Conservation (phyloP, 2,113 vertebrate species). For the Oxyura jamaicensis region DNA sequence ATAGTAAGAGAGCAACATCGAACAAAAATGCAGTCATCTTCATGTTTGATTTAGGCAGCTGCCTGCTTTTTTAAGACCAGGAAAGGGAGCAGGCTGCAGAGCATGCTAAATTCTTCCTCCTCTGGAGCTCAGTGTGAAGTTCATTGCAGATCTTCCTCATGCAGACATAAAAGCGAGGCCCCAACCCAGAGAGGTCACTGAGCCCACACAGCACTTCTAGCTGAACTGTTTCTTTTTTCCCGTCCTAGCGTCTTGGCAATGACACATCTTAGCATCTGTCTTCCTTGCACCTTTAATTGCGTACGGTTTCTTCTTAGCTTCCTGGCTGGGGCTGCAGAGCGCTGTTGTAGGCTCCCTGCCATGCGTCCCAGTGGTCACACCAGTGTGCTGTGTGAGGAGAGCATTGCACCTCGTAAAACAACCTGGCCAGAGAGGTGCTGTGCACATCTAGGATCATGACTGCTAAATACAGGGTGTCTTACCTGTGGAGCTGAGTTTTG, state of each 20-base stretch:
- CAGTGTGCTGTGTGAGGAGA: rapidly evolving
- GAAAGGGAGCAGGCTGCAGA: not conserved
- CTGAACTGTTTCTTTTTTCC: not conserved
- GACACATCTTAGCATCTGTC: not conserved
- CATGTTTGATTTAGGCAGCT: slow-evolving; percentile 1
- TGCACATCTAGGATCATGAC: not conserved
- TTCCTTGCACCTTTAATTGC: not conserved
- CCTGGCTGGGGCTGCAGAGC: not conserved
- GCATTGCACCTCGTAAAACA: not conserved
- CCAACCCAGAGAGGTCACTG: not conserved
- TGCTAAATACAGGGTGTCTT: not conserved
- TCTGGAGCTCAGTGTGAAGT: not conserved
- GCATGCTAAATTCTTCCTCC: not conserved
- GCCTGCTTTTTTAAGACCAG: not conserved
- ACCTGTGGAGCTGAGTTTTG: not conserved
- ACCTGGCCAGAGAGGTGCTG: not conserved
- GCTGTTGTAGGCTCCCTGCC: not conserved
- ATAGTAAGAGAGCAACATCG: not conserved
- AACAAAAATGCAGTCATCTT: not conserved
- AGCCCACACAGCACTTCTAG: not conserved
- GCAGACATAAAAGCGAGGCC: not conserved
- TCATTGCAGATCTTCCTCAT: not conserved
- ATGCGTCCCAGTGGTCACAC: not conserved
- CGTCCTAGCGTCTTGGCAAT: not conserved
- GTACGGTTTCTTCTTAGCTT: not conserved